Evolutionary conservation across 2,113 vertebrate species (phyloP), one percentile per base, ranked within the genome.

Genomic region (Festucalex cinctus): DNA sequence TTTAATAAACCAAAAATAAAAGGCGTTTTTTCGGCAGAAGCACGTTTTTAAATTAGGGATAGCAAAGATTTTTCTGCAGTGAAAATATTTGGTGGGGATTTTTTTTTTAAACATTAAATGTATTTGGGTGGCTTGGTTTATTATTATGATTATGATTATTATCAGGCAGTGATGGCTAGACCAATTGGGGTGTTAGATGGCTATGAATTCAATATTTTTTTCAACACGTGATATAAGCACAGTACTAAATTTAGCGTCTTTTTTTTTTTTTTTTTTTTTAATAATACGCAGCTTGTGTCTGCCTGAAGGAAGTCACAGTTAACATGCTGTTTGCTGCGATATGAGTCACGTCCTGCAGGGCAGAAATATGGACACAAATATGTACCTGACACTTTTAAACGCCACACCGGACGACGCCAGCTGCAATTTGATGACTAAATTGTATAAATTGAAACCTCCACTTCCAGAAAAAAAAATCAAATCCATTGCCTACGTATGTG

Each of bases 371-470:
- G 24, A 56, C 26, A 28, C 53, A 56, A 56, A 56, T 56, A 16
- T 56, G 53, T 32, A 57, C 14, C 28, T 57, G 26, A 57, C 54
- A 57, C 54, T 32, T 57, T 51, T 57, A 28, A 57, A n/a, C 54
- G 54, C 24, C 24, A 17, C 54, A 16, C 54, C 13, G 26, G 54
- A 57, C 16, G 32, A 57, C 14, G 26, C 26, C 0, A 9, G 22
- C 24, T 28, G 53, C 24, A 28, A n/a, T 28, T 8, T 28, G 54
- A 32, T 32, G 54, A 57, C 54, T 57, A 32, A 32, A 14, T 32
- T 16, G 26, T 19, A 57, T 14, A 12, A 5, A 54, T 54, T 54
- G 14, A 14, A 26, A 53, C n/a, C 20, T 10, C 48, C n/a, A 49
- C 8, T 3, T n/a, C 20, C 19, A n/a, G 48, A 19, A 16, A 5